A percentile compares a stretch with the other conserved stretches of the same genome.
phyloP scores from a whole-genome alignment of 2,113 vertebrate species.

The Campylorhamphus procurvoides region DNA sequence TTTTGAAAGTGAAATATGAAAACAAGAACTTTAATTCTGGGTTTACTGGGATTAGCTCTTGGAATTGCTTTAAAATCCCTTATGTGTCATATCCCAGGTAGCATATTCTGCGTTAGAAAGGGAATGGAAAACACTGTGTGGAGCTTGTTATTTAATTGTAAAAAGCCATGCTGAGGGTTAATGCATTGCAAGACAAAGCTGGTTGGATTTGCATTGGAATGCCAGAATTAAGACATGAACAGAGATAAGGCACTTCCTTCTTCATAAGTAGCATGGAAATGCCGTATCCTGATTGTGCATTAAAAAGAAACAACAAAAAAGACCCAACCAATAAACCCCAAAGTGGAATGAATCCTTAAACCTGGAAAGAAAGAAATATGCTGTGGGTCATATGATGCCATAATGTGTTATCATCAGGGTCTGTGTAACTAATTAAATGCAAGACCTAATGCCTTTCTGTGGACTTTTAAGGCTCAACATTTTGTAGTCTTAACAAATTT shows the following conservation, averaged over 20 bases:
- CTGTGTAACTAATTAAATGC: conserved; percentile 69
- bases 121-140: conserved; percentile 9
- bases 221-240: conserved; percentile 55
- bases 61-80: conserved; percentile 82
- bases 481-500: conserved; percentile 44
- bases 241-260: background rate
- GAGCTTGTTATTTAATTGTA: conserved; percentile 69
- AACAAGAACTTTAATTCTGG: conserved; percentile 85
- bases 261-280: background rate
- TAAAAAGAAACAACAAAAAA: background rate
- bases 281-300: background rate
- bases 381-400: background rate
- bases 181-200: conserved; percentile 63
- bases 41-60: conserved; percentile 81
- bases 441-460: conserved; percentile 50
- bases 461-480: conserved; percentile 15
- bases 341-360: background rate
- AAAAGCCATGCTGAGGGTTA: conserved; percentile 62
- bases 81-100: conserved; percentile 74
- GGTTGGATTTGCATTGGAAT: conserved; percentile 35
- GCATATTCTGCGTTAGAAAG: conserved; percentile 36
- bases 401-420: background rate
- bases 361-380: background rate
- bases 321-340: background rate
- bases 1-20: conserved; percentile 86